Percentiles rank a stretch among this genome's conserved stretches.
Evolutionary conservation across 2,888 invertebrate species (phyloP).

Genomic region (Lycia hirtaria): DNA sequence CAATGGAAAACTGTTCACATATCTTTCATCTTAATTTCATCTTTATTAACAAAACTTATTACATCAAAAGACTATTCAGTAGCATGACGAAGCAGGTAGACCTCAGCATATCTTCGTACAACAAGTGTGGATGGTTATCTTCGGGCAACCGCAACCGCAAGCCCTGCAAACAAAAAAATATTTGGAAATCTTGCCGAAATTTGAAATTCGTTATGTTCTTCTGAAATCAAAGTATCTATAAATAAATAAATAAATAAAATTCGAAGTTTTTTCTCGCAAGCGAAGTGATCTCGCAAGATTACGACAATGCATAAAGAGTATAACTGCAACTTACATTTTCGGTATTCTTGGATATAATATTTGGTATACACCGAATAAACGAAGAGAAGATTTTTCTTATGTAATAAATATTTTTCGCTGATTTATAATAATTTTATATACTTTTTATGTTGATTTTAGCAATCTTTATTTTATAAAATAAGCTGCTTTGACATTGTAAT

Average conservation of each 20-base stretch:
- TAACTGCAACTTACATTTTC: constrained; percentile 4
- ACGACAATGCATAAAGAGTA: no score
- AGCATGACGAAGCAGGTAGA: background rate
- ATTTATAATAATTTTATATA: background rate
- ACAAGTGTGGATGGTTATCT: constrained; percentile 65
- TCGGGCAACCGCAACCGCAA: constrained; percentile 57
- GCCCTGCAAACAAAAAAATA: constrained; percentile 18
- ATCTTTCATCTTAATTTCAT: no score
- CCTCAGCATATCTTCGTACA: constrained; percentile 64
- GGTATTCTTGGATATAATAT: background rate
- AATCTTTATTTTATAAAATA: background rate
- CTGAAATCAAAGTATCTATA: background rate
- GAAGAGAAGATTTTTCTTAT: background rate
- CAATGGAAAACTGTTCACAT: no score
- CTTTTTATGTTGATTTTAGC: constrained; percentile 1
- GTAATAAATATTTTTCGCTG: background rate
- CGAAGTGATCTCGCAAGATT: no score
- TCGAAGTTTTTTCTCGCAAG: no score
- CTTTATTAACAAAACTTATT: constrained; percentile 1
- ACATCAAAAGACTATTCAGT: background rate
- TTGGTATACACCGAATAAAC: background rate
- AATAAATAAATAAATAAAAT: background rate
- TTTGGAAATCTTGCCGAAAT: no score
- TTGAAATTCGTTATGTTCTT: no score
- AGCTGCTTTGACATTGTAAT: background rate